A percentile compares a stretch with the other conserved stretches of the same genome.
Evolutionary conservation across 2,888 invertebrate genomes (phyloP).

Genomic region (Choreutis nemorana): DNA sequence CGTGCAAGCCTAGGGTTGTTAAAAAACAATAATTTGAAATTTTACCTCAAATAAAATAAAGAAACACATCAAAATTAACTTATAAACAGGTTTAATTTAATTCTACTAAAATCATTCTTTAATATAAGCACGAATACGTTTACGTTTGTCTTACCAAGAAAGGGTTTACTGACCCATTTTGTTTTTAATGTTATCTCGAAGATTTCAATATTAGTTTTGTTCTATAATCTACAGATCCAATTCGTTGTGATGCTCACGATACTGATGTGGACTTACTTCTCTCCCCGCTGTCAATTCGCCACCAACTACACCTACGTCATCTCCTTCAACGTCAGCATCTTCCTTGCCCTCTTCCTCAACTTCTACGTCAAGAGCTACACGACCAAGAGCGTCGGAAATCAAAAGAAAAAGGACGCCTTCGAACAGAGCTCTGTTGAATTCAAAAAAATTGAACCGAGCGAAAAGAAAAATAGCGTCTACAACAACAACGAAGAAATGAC

Average conservation of each 20-base stretch:
- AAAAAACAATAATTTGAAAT: too few relatives aligned
- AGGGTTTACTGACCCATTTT: too few relatives aligned
- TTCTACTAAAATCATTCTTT: too few relatives aligned
- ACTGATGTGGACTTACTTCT: conserved; percentile 61
- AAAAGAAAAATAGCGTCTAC: conserved; percentile 19
- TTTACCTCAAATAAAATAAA: too few relatives aligned
- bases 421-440: conserved; percentile 26
- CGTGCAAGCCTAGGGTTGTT: too few relatives aligned
- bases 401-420: conserved; percentile 24
- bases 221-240: conserved; percentile 69
- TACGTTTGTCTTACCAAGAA: too few relatives aligned
- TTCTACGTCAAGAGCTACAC: conserved; percentile 71
- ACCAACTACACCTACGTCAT: conserved; percentile 62
- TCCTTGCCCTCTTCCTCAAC: conserved; percentile 71
- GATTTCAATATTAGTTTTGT: too few relatives aligned
- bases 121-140: too few relatives aligned
- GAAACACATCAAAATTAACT: too few relatives aligned
- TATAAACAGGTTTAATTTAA: too few relatives aligned
- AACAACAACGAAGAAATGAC: conserved; percentile 18
- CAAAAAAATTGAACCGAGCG: conserved; percentile 23
- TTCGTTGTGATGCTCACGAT: conserved; percentile 73
- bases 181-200: too few relatives aligned
- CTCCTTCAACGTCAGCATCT: conserved; percentile 65
- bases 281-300: conserved; percentile 69
- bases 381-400: conserved; percentile 25